Base-by-base conservation (phyloP, 2,113 vertebrate genomes). In the Alectura lathami region DNA sequence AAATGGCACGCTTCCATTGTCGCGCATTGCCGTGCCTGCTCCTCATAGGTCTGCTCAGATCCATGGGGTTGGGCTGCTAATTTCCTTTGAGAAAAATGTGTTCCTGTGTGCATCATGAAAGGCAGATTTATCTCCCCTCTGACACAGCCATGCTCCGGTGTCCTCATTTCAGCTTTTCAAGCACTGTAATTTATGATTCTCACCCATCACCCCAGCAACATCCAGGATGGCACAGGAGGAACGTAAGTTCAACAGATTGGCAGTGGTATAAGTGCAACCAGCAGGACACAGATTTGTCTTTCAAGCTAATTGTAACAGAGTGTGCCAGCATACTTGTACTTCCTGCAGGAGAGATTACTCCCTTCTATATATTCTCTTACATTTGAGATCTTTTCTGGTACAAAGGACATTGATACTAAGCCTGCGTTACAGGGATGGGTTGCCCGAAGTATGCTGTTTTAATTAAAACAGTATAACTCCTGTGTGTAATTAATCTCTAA, bases 401-500 rank as follows among this genome's bases (percentile, higher is more conserved):
- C 34, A 83, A 70, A 78, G 38, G 38, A 57, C 36, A 47, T 69
- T 23, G 32, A 56, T 40, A 69, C 45, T 43, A 83, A 67, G 43
- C 22, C 48, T 69, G 24, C 34, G 38, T 86, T 86, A 48, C 56
- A 69, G 62, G 47, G 38, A 20, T 60, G 38, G 57, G 38, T 40
- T 75, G 53, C 32, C 80, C 69, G 34, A 83, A 74, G 32, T 70
- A 32, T 36, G 40, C 23, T 40, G 54, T 54, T 89, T 85, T 86
- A 89, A 93, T 91, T 86, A 83, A 93, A 91, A 36, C 82, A 51
- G 40, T 62, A 17, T 70, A 83, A 86, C 45, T 91, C 80, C 67
- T 83, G 36, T 36, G 83, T 70, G 29, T 62, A 89, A 93, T 86
- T 86, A 91, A 80, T 86, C 51, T 67, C 67, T 89, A 75, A 57